Evolutionary conservation across 2,888 invertebrate genomes (phyloP).

Genomic region (Morpho deidamia): DNA sequence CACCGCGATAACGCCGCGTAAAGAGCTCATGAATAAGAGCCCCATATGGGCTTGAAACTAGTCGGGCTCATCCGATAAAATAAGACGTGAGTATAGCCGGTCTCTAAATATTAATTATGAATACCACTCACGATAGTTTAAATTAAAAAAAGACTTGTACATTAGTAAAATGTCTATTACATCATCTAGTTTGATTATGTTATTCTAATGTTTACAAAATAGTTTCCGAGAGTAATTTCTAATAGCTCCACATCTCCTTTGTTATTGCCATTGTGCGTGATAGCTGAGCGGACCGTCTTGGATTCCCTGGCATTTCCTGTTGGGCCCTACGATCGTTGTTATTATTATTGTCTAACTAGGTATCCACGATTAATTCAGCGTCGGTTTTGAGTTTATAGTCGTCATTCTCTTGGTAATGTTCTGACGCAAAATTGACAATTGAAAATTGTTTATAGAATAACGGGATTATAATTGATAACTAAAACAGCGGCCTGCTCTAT

Average conservation of each 20-base stretch:
- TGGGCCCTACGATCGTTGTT: conserved; percentile 42
- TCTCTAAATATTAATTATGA: too few species aligned
- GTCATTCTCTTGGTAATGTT: background rate
- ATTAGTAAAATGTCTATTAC: conserved; percentile 18
- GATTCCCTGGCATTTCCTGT: conserved; percentile 64
- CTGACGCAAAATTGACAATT: background rate
- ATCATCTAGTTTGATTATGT: background rate
- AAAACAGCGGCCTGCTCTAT: too few species aligned
- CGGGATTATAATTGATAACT: too few species aligned
- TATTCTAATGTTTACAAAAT: conserved; percentile 40
- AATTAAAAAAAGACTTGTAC: too few species aligned
- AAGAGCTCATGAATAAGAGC: too few species aligned
- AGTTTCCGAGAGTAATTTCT: conserved; percentile 32
- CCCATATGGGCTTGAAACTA: too few species aligned
- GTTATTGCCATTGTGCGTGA: conserved; percentile 53
- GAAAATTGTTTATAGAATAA: too few species aligned
- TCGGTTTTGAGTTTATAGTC: conserved; percentile 18
- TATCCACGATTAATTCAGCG: conserved; percentile 4
- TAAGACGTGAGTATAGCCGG: too few species aligned
- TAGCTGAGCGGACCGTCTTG: conserved; percentile 49
- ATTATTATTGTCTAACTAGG: conserved; percentile 43
- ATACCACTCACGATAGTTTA: too few species aligned
- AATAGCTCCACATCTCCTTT: conserved; percentile 39
- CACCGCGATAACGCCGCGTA: too few species aligned
- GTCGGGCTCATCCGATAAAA: too few species aligned